A percentile compares a stretch with the other conserved stretches of the same genome.
These are phyloP conservation scores for Spondyliosoma cantharus DNA, from an alignment of 2,797 vertebrate species.

Conservation along the genomic window DNA sequence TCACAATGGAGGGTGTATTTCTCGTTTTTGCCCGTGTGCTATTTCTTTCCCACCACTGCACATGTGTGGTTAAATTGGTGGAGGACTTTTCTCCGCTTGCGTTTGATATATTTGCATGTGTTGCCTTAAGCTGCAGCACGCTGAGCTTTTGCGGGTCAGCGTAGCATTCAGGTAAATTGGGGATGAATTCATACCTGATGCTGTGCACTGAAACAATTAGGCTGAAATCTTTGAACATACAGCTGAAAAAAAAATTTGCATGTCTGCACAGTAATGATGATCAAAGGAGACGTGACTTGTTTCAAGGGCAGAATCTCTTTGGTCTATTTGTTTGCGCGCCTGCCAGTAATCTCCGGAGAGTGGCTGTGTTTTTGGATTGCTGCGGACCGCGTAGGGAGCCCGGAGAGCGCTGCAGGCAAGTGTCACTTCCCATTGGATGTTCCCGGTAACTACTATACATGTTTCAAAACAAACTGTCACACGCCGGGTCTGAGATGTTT, in stretches of 20 bases:
- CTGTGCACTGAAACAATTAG: slow-evolving; percentile 47
- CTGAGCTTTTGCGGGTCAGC: neutral
- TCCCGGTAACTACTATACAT: slow-evolving; percentile 76
- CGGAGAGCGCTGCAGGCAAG: slow-evolving; percentile 81
- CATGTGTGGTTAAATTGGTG: neutral
- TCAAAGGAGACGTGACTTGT: slow-evolving; percentile 64
- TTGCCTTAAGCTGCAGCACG: neutral
- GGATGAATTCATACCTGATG: slow-evolving; percentile 47
- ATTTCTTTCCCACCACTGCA: neutral
- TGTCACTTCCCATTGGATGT: slow-evolving; percentile 84
- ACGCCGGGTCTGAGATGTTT: slow-evolving; percentile 65
- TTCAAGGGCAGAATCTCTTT: slow-evolving; percentile 82
- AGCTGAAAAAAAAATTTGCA: slow-evolving; percentile 16
- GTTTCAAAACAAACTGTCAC: slow-evolving; percentile 81
- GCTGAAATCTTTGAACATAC: slow-evolving; percentile 30
- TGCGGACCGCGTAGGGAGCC: slow-evolving; percentile 77
- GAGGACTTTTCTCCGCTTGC: neutral
- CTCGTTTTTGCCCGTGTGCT: neutral
- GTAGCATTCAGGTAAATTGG: slow-evolving; percentile 18
- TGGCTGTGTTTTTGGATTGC: slow-evolving; percentile 78
- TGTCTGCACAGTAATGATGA: slow-evolving; percentile 50
- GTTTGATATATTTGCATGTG: slow-evolving; percentile 10
- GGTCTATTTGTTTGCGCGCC: slow-evolving; percentile 79
- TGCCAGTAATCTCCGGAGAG: slow-evolving; percentile 78
- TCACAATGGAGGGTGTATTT: neutral